Conservation (phyloP, 1,140 invertebrate species). For the Leguminivora glycinivorella region DNA sequence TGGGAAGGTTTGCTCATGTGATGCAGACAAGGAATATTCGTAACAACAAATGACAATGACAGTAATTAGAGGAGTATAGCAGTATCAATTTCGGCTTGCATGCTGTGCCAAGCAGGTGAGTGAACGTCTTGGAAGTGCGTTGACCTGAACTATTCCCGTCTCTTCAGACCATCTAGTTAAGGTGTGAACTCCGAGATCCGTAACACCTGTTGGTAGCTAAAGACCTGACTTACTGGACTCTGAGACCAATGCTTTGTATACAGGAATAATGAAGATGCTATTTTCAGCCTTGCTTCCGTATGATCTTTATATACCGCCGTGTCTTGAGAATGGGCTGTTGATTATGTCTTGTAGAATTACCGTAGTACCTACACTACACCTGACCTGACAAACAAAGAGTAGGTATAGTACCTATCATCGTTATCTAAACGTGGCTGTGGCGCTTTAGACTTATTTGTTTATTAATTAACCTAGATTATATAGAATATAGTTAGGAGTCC, state of each 20-base stretch:
- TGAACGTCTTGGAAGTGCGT: slow-evolving; percentile 46
- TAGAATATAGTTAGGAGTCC: too few relatives aligned
- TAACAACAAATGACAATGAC: neutral
- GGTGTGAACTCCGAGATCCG: neutral
- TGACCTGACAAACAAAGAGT: too few relatives aligned
- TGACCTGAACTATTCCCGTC: slow-evolving; percentile 53
- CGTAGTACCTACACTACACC: too few relatives aligned
- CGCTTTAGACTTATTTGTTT: neutral
- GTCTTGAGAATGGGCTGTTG: neutral
- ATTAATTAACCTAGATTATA: too few relatives aligned
- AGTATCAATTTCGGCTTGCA: slow-evolving; percentile 33
- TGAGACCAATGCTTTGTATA: neutral
- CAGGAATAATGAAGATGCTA: neutral
- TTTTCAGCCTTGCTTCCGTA: neutral
- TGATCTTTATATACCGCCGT: neutral
- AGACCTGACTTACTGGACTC: neutral
- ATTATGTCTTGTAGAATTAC: neutral
- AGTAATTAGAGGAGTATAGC: slow-evolving; percentile 3
- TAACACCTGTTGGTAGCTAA: neutral
- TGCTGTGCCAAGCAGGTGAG: slow-evolving; percentile 52
- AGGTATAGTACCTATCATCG: too few relatives aligned
- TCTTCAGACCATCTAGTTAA: neutral
- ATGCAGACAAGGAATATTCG: neutral
- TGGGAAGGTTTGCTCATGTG: neutral
- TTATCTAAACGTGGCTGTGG: neutral